phyloP scores from a whole-genome alignment of 2,888 invertebrate genomes.

The Oligia fasciuncula region DNA sequence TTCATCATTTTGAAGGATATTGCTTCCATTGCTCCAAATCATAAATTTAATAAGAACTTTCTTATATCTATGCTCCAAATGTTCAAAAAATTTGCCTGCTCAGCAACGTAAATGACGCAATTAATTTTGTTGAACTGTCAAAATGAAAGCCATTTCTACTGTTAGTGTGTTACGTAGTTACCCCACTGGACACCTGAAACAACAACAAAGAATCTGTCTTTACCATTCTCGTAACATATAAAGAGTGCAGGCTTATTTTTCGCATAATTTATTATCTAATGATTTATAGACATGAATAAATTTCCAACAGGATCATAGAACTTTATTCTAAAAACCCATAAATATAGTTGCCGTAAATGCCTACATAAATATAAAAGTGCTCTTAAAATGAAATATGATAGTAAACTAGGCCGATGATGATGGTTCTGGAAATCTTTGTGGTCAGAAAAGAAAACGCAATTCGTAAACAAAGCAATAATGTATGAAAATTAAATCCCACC shows the following conservation, averaged over 20 bases:
- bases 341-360: conserved; percentile 52
- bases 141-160: neutral
- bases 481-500: neutral
- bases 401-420: conserved; percentile 19
- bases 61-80: neutral
- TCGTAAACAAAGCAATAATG: neutral
- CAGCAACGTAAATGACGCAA: neutral
- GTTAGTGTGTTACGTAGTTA: neutral
- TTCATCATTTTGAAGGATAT: neutral
- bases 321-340: conserved; percentile 52
- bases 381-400: conserved; percentile 49
- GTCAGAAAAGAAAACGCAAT: conserved; percentile 1
- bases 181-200: neutral
- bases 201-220: conserved; percentile 2
- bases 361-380: conserved; percentile 34
- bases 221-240: neutral
- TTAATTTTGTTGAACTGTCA: neutral
- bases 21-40: neutral
- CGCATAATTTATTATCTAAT: conserved; percentile 23
- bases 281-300: conserved; percentile 48
- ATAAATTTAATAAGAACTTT: no score
- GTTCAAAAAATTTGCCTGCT: neutral
- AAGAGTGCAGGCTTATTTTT: conserved; percentile 24
- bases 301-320: conserved; percentile 37
- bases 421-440: conserved; percentile 16